Evolutionary conservation across 2,797 vertebrate genomes (phyloP).

Genomic region (Manis javanica): DNA sequence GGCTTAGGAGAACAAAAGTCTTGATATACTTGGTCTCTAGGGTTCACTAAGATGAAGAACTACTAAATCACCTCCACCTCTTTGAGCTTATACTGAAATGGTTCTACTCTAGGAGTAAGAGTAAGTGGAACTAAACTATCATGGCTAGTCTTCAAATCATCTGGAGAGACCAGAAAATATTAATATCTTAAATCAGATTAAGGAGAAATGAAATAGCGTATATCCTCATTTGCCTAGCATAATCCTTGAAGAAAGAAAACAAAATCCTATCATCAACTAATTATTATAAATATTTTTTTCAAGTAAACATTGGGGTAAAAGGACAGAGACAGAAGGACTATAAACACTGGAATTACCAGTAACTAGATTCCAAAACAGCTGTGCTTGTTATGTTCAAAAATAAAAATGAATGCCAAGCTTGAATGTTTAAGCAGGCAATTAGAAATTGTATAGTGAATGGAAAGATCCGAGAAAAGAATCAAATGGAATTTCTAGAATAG

Average conservation of each 20-base stretch:
- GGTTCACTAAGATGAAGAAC: background rate
- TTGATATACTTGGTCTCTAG: background rate
- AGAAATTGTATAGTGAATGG: background rate
- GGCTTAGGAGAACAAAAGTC: background rate
- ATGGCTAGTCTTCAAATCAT: background rate
- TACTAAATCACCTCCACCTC: background rate
- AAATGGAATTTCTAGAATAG: background rate
- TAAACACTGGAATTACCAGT: background rate
- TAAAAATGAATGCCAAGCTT: background rate
- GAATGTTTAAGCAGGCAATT: background rate
- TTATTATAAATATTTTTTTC: background rate
- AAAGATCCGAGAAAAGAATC: background rate
- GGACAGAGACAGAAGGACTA: background rate
- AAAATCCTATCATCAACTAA: background rate
- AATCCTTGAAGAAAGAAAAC: background rate
- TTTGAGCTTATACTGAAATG: background rate
- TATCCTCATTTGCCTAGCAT: background rate
- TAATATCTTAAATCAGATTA: background rate
- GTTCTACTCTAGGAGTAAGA: background rate
- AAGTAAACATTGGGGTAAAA: background rate
- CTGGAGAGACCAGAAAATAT: background rate
- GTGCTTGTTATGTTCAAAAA: background rate
- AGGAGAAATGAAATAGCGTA: background rate
- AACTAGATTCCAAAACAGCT: background rate
- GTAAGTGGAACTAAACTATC: background rate